phyloP scores from a whole-genome alignment of 2,888 invertebrate species.

The Chymomyza fuscimana region DNA sequence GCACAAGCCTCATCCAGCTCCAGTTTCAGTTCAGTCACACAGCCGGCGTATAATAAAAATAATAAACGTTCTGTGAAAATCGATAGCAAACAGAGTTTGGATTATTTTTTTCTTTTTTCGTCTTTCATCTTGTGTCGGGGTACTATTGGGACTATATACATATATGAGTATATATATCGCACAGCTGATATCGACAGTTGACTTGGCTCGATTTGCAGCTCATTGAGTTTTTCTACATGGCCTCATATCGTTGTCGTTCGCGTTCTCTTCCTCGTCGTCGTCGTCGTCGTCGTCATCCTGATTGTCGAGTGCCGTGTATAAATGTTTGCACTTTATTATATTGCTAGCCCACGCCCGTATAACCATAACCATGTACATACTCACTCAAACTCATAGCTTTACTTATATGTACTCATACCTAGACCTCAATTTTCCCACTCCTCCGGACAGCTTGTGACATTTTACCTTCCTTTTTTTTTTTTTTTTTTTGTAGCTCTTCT shows the following conservation, averaged over 20 bases:
- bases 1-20: conserved; percentile 21
- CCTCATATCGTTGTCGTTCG: conserved; percentile 10
- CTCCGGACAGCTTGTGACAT: conserved; percentile 66
- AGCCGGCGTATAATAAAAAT: conserved; percentile 61
- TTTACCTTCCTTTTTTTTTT: conserved; percentile 44
- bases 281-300: conserved; percentile 10
- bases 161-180: conserved; percentile 24
- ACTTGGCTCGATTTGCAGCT: conserved; percentile 49
- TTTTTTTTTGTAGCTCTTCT: conserved; percentile 27
- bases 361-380: conserved; percentile 34
- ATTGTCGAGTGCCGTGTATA: conserved; percentile 68
- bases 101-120: conserved; percentile 12
- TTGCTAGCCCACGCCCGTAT: conserved; percentile 55
- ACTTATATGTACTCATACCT: conserved; percentile 8
- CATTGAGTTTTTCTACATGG: conserved; percentile 7
- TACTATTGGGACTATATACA: neutral
- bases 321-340: conserved; percentile 74
- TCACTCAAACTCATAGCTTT: conserved; percentile 17
- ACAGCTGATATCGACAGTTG: conserved; percentile 71
- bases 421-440: conserved; percentile 14
- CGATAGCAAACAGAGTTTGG: conserved; percentile 76
- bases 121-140: conserved; percentile 2
- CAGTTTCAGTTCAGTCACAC: conserved; percentile 18
- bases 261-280: neutral
- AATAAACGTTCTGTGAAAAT: conserved; percentile 74